phyloP scores from a whole-genome alignment of 1,140 invertebrate species.

The Temnothorax longispinosus region DNA sequence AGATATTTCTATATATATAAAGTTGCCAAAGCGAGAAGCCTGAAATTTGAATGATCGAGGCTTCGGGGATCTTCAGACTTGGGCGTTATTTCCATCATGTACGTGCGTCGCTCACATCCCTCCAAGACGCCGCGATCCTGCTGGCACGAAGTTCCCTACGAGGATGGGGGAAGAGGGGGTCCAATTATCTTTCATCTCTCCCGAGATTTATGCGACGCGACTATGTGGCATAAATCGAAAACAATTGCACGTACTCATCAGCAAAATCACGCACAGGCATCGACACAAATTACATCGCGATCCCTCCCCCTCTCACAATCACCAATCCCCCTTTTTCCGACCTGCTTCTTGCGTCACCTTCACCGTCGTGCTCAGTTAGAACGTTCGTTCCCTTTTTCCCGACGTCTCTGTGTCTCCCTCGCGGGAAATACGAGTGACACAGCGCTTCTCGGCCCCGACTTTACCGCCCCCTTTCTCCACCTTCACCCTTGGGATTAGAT shows the following conservation, averaged over 20 bases:
- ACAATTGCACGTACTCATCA: slow-evolving; percentile 36
- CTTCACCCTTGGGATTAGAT: slow-evolving; percentile 59
- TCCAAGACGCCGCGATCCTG: background rate
- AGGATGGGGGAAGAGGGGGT: background rate
- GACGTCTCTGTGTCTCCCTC: slow-evolving; percentile 25
- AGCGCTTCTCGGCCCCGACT: slow-evolving; percentile 7
- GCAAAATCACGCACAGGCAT: background rate
- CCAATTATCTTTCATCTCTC: background rate
- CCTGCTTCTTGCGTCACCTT: background rate
- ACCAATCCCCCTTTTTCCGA: background rate
- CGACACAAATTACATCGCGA: background rate
- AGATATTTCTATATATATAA: background rate
- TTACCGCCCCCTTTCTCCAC: background rate
- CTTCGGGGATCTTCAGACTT: background rate
- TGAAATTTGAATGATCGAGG: slow-evolving; percentile 10
- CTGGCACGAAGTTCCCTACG: background rate
- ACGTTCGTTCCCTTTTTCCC: slow-evolving; percentile 21
- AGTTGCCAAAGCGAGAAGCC: too few species aligned
- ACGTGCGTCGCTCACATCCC: background rate
- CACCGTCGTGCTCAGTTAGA: slow-evolving; percentile 8
- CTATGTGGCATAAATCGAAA: slow-evolving; percentile 26
- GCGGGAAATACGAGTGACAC: slow-evolving; percentile 59
- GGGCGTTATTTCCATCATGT: slow-evolving; percentile 19
- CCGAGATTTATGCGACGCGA: background rate
- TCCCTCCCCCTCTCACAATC: background rate